Conservation (phyloP, 2,113 vertebrate species). For the Menura novaehollandiae region DNA sequence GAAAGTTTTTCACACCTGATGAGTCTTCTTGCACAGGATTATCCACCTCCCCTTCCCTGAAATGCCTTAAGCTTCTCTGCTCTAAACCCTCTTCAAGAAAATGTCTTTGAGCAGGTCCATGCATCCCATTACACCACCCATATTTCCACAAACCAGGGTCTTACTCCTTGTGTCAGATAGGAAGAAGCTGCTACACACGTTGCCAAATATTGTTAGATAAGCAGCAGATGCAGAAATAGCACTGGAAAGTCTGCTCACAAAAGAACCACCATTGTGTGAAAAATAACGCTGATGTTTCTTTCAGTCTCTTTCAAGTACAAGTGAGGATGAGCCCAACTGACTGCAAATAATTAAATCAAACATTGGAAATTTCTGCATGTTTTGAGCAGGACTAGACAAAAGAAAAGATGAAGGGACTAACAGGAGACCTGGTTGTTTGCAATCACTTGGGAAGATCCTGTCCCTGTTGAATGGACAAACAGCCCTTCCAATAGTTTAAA, state of each 20-base stretch:
- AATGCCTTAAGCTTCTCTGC: not conserved
- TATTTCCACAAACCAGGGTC: not conserved
- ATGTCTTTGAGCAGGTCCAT: not conserved
- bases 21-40: not conserved
- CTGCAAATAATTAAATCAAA: constrained; percentile 7
- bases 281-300: not conserved
- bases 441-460: not conserved
- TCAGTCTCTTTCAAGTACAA: not conserved
- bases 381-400: not conserved
- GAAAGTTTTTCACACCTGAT: not conserved
- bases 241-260: not conserved
- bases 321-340: not conserved
- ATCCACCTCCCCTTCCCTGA: not conserved
- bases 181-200: not conserved
- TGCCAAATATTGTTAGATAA: not conserved
- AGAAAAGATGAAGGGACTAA: not conserved
- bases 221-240: not conserved
- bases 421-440: not conserved
- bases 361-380: not conserved
- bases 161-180: not conserved
- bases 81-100: not conserved
- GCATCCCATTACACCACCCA: not conserved
- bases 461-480: not conserved
- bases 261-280: not conserved
- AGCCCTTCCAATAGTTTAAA: not conserved